These are phyloP conservation scores for Actinopyga echinites DNA, from an alignment of 53 echinoderm and acorn worm genomes.

Conservation along the genomic window DNA sequence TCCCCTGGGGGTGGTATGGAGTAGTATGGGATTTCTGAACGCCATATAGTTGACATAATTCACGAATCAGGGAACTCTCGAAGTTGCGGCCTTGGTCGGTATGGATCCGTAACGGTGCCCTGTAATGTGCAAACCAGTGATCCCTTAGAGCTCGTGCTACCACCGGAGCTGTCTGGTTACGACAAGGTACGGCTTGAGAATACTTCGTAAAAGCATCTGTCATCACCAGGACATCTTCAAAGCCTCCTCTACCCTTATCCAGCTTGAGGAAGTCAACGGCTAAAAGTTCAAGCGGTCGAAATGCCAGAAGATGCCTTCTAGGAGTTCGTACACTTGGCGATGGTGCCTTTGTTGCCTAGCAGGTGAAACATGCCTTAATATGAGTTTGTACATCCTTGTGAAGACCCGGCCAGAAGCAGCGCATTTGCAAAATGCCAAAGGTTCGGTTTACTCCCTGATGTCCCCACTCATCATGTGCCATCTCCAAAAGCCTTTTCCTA, in stretches of 20 bases:
- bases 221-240: slow-evolving; percentile 55
- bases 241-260: slow-evolving; percentile 26
- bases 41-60: slow-evolving; percentile 36
- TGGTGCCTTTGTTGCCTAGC: slow-evolving; percentile 23
- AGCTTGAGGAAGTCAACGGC: no score
- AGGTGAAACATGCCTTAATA: slow-evolving; percentile 36
- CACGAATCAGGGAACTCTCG: slow-evolving; percentile 33
- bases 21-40: slow-evolving; percentile 45
- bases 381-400: not conserved
- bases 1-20: slow-evolving; percentile 51
- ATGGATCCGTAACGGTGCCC: slow-evolving; percentile 22
- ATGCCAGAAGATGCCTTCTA: slow-evolving; percentile 44
- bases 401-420: slow-evolving; percentile 51
- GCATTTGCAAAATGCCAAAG: not conserved
- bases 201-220: slow-evolving; percentile 53
- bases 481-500: not conserved
- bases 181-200: slow-evolving; percentile 42
- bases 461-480: slow-evolving; percentile 46
- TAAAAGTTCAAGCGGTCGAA: slow-evolving; percentile 34
- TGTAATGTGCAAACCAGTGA: slow-evolving; percentile 42
- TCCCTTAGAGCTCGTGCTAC: slow-evolving; percentile 41
- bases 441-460: slow-evolving; percentile 41
- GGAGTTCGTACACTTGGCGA: slow-evolving; percentile 38
- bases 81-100: slow-evolving; percentile 47
- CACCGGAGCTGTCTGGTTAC: slow-evolving; percentile 24